Conservation (phyloP, 2,797 vertebrate species). For the Microchirus variegatus region DNA sequence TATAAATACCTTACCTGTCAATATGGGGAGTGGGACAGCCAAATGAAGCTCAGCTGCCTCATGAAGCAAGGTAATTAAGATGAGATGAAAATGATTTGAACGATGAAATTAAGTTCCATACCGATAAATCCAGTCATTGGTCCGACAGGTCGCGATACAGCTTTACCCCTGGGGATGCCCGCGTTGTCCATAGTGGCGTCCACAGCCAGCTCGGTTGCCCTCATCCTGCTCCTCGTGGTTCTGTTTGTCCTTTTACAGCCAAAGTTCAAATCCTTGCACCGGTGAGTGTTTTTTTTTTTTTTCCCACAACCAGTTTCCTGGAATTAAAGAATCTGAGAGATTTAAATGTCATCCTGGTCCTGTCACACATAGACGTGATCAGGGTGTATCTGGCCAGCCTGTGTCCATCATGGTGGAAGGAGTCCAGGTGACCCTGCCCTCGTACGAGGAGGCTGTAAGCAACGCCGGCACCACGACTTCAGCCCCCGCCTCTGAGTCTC, state of each 20-base stretch:
- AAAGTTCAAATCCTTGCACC: conserved; percentile 94
- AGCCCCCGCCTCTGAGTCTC: conserved; percentile 82
- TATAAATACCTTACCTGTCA: conserved; percentile 97
- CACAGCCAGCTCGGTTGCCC: conserved; percentile 92
- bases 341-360: conserved; percentile 12
- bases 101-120: background rate
- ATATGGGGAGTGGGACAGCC: conserved; percentile 92
- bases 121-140: background rate
- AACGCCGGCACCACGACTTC: conserved; percentile 74
- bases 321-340: background rate
- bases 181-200: conserved; percentile 93
- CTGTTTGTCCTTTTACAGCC: conserved; percentile 95
- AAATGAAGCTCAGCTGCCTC: conserved; percentile 92
- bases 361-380: conserved; percentile 86
- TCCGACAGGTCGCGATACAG: conserved; percentile 82
- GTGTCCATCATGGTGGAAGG: conserved; percentile 97
- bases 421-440: conserved; percentile 93
- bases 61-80: conserved; percentile 85
- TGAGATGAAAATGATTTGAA: background rate
- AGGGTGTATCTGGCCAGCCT: conserved; percentile 89
- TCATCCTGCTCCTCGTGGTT: conserved; percentile 93
- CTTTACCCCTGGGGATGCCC: conserved; percentile 88
- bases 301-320: background rate
- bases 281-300: conserved; percentile 77
- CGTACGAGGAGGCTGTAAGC: conserved; percentile 94